phyloP scores from a whole-genome alignment of 2,888 invertebrate species.

The Drosophila flavopinicola region DNA sequence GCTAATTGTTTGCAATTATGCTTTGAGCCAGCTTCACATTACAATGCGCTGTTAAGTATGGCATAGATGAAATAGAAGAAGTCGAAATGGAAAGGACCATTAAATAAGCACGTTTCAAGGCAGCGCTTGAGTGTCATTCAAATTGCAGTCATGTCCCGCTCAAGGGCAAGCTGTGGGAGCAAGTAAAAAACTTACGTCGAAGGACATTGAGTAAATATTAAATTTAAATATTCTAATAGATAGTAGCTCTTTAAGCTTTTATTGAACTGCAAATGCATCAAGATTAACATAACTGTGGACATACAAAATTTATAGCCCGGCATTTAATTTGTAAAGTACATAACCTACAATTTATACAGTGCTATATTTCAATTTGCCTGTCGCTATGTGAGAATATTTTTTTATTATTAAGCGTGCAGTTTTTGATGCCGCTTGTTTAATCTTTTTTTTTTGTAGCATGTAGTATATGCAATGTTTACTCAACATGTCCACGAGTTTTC shows the following conservation, averaged over 20 bases:
- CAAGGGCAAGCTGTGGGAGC: slow-evolving; percentile 10
- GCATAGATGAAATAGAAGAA: slow-evolving; percentile 29
- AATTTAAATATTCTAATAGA: slow-evolving; percentile 1
- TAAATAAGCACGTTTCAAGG: slow-evolving; percentile 47
- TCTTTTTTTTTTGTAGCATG: slow-evolving; percentile 15
- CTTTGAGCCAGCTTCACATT: slow-evolving; percentile 58
- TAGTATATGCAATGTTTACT: slow-evolving; percentile 56
- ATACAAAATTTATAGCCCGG: too few relatives aligned
- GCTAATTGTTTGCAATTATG: slow-evolving; percentile 80
- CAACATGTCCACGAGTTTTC: slow-evolving; percentile 59
- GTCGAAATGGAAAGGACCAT: slow-evolving; percentile 36
- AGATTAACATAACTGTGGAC: too few relatives aligned
- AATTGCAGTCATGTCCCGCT: slow-evolving; percentile 25
- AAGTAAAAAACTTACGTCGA: slow-evolving; percentile 9
- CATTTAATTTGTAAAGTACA: too few relatives aligned
- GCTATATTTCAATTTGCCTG: slow-evolving; percentile 2
- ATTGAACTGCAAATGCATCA: too few relatives aligned
- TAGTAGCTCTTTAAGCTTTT: not conserved
- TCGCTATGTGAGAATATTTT: slow-evolving; percentile 6
- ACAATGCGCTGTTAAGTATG: slow-evolving; percentile 31
- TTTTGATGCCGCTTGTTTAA: slow-evolving; percentile 22
- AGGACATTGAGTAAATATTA: slow-evolving; percentile 12
- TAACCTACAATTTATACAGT: too few relatives aligned
- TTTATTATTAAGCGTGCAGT: not conserved
- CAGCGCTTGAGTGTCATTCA: slow-evolving; percentile 22